Evolutionary conservation across 2,113 vertebrate species (phyloP).

Genomic region (Oriolus oriolus): DNA sequence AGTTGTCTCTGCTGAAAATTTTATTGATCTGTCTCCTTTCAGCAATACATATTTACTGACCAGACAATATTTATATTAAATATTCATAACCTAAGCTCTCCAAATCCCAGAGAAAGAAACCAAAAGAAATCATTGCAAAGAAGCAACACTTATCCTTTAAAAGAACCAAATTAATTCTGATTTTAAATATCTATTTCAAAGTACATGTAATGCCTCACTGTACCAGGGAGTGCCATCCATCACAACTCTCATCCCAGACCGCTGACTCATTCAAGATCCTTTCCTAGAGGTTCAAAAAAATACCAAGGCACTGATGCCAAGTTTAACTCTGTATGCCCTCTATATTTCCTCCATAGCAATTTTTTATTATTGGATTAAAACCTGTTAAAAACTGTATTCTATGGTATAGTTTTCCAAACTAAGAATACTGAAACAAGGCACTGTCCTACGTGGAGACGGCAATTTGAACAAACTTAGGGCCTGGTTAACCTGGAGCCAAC

Average conservation of each 20-base stretch:
- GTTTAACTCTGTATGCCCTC: background rate
- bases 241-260: slow-evolving; percentile 34
- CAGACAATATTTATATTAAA: background rate
- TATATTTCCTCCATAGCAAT: accelerated
- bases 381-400: background rate
- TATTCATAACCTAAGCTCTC: background rate
- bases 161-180: background rate
- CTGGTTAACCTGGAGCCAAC: background rate
- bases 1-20: background rate
- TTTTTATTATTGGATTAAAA: background rate
- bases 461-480: background rate
- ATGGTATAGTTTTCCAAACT: background rate
- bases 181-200: background rate
- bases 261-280: slow-evolving; percentile 59
- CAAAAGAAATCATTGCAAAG: background rate
- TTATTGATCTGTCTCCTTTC: background rate
- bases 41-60: background rate
- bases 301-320: slow-evolving; percentile 1
- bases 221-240: slow-evolving; percentile 43
- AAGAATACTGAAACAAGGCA: background rate
- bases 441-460: background rate
- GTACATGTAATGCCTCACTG: background rate
- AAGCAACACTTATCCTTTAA: background rate
- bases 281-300: slow-evolving; percentile 59
- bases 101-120: background rate